Evolutionary conservation across 35 echinoderm and acorn worm genomes (phyloP).

Genomic region (Strongylocentrotus purpuratus): DNA sequence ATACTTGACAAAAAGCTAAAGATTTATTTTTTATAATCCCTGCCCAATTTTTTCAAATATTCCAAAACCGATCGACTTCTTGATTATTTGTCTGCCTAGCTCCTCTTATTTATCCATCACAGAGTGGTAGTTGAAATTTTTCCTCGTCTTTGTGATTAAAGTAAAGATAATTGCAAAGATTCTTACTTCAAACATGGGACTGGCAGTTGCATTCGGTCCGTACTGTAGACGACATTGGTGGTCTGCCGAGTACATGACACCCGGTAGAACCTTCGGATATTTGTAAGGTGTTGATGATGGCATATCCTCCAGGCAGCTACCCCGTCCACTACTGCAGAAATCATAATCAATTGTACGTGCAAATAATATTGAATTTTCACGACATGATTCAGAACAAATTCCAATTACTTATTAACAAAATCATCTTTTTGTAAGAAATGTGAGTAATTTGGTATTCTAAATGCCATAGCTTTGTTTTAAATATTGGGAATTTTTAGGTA

Average conservation of each 20-base stretch:
- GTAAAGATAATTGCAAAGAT: background rate
- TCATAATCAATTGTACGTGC: background rate
- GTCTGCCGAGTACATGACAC: constrained; percentile 92
- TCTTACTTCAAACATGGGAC: constrained; percentile 51
- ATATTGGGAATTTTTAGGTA: too few relatives aligned
- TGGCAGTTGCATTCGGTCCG: constrained; percentile 66
- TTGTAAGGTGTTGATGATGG: constrained; percentile 66
- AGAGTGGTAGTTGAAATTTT: background rate
- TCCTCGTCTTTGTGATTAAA: background rate
- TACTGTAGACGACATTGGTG: constrained; percentile 91
- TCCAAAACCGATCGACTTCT: background rate
- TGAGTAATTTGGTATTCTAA: too few relatives aligned
- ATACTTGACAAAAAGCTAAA: too few relatives aligned
- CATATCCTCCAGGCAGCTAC: constrained; percentile 74
- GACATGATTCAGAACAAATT: too few relatives aligned
- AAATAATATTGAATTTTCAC: background rate
- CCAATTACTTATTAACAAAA: too few relatives aligned
- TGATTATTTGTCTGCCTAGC: background rate
- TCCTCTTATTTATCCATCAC: background rate
- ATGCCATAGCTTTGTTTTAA: too few relatives aligned
- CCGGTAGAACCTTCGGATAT: constrained; percentile 73
- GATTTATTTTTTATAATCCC: too few relatives aligned
- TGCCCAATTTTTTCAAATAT: too few relatives aligned
- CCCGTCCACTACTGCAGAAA: constrained; percentile 80
- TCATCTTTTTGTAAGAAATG: too few relatives aligned